A percentile compares a stretch with the other conserved stretches of the same genome.
These are phyloP conservation scores for Teinopalpus imperialis DNA, from an alignment of 2,888 invertebrate species.

Conservation along the genomic window DNA sequence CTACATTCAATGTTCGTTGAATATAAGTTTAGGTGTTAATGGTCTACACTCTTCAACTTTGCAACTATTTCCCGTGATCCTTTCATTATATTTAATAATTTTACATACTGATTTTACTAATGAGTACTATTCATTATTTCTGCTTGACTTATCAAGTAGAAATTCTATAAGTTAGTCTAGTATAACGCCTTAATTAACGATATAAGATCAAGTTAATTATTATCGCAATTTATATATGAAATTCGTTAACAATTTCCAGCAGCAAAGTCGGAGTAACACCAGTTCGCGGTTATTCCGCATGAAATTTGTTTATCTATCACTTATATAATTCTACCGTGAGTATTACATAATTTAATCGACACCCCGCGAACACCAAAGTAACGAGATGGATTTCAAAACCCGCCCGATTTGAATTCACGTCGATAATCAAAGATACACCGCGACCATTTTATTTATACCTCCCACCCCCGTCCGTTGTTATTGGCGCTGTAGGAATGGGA, in stretches of 20 bases:
- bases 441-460: slow-evolving; percentile 33
- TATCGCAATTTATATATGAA: neutral
- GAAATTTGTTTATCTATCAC: slow-evolving; percentile 21
- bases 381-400: slow-evolving; percentile 39
- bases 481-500: slow-evolving; percentile 21
- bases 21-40: too few species aligned
- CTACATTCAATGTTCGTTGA: too few species aligned
- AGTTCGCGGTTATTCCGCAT: slow-evolving; percentile 14
- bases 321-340: slow-evolving; percentile 2
- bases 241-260: neutral
- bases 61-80: too few species aligned
- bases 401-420: slow-evolving; percentile 41
- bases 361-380: slow-evolving; percentile 34
- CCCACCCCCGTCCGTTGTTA: slow-evolving; percentile 28
- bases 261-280: neutral
- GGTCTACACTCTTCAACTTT: too few species aligned
- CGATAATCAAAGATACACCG: slow-evolving; percentile 52
- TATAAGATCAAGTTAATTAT: neutral
- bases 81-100: too few species aligned
- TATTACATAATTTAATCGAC: slow-evolving; percentile 40
- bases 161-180: too few species aligned
- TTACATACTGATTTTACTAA: too few species aligned
- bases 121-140: too few species aligned
- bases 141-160: too few species aligned
- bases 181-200: neutral